These are phyloP conservation scores for Geotria australis DNA, from an alignment of 2,797 vertebrate species.

Conservation along the genomic window DNA sequence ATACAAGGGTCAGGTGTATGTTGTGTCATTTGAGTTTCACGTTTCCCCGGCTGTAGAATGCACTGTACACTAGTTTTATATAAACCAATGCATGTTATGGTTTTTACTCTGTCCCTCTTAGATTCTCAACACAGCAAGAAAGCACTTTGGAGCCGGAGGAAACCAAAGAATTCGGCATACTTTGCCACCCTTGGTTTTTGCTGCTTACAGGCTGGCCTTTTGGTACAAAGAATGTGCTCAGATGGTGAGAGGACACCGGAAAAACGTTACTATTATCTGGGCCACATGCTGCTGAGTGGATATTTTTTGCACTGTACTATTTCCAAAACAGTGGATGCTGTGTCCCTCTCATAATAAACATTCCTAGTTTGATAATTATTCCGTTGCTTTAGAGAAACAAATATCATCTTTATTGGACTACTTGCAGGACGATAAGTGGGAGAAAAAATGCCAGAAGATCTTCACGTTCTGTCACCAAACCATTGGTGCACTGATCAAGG, in stretches of 20 bases:
- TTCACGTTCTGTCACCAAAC: slow-evolving; percentile 96
- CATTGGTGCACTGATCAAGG: slow-evolving; percentile 87
- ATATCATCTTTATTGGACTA: slow-evolving; percentile 1
- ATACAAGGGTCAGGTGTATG: too few species aligned
- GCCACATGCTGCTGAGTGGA: too few species aligned
- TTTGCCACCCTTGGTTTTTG: slow-evolving; percentile 63
- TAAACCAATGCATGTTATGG: too few species aligned
- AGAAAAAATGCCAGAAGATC: slow-evolving; percentile 98
- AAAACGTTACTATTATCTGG: not conserved
- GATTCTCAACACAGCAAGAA: slow-evolving; percentile 87
- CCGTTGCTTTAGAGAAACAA: not conserved
- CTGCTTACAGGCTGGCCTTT: slow-evolving; percentile 82
- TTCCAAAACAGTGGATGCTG: not conserved
- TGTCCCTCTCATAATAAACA: not conserved
- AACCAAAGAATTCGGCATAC: slow-evolving; percentile 91
- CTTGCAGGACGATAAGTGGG: slow-evolving; percentile 83
- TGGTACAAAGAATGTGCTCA: slow-evolving; percentile 77
- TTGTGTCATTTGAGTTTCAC: too few species aligned
- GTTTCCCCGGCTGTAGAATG: too few species aligned
- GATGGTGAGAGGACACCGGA: slow-evolving; percentile 10
- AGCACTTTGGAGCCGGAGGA: slow-evolving; percentile 86
- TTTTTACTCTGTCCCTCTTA: slow-evolving; percentile 6
- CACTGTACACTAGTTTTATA: too few species aligned
- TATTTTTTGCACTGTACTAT: not conserved
- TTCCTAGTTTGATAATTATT: not conserved